Evolutionary conservation across 2,113 vertebrate genomes (phyloP), one percentile per base, ranked within the genome.

Genomic region (Chrysemys picta): DNA sequence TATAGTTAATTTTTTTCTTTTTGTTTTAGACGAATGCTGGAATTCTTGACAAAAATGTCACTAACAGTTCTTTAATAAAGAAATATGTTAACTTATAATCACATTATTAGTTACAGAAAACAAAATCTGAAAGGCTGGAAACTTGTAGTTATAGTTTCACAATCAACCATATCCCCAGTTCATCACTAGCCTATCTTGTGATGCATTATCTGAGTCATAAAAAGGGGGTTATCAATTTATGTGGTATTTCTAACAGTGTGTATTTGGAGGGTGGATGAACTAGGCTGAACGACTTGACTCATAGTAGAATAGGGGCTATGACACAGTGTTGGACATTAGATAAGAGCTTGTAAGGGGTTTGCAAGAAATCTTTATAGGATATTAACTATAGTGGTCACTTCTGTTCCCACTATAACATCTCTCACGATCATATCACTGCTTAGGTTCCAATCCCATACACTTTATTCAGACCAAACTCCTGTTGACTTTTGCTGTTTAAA

Each of bases 21-120:
- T 80, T 87, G 62, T 84, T 92, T 72, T 72, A 91, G 38, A 91
- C 59, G 76, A 21, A 82, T 53, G 10, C 4, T 29, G 13, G 76
- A 69, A 94, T 94, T 95, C 76, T 69, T 92, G 88, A 86, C 85
- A 84, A 95, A 96, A 95, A 72, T 22, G 65, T 72, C 65, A 72
- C 9, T 72, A 72, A 38, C 65, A 94, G 42, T 84, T 94, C 95
- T 91, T 94, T 94, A 96, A 95, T 85, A 94, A 95, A 94, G 93
- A 91, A 59, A 72, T 93, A 96, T 50, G 85, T 93, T 95, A 95
- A 90, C 69, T 91, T 91, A 54, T 91, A 96, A 76, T 6, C 17
- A 69, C 17, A 38, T 49, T 82, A 72, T 94, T 91, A 93, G 82
- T 54, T 91, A 79, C 54, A 91, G 93, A 95, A 21, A 11, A 0